A percentile compares a stretch with the other conserved stretches of the same genome.
Conservation (phyloP, 2,888 invertebrate genomes). For the Oscheius sp. region DNA sequence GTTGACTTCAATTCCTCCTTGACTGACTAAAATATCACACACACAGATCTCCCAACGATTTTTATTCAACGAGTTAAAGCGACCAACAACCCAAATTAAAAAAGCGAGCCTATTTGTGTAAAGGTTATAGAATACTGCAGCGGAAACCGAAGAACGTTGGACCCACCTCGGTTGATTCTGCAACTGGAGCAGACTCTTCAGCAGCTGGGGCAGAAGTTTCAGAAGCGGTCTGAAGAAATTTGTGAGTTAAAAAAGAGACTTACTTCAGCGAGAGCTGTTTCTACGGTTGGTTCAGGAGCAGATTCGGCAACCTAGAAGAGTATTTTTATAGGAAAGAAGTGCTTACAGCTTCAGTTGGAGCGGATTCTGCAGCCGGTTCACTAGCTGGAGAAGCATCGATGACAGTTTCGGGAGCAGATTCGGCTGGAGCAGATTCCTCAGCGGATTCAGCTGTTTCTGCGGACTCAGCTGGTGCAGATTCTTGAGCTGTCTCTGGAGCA, state of each 20-base stretch:
- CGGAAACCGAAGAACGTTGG: constrained; percentile 17
- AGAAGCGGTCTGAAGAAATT: not conserved
- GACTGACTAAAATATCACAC: not conserved
- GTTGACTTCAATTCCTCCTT: not conserved
- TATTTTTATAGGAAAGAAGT: not conserved
- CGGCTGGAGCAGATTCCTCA: not conserved
- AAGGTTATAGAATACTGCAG: constrained; percentile 6
- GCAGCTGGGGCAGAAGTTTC: constrained; percentile 3
- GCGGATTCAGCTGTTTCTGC: not conserved
- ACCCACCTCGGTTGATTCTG: constrained; percentile 14
- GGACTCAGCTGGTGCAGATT: not conserved
- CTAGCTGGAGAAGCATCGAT: not conserved
- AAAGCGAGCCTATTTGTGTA: no score
- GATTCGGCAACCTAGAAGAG: constrained; percentile 25
- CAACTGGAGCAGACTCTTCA: constrained; percentile 3
- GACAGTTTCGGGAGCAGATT: not conserved
- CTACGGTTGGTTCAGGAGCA: constrained; percentile 14
- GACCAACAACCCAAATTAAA: no score
- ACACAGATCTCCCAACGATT: no score
- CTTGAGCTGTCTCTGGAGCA: not conserved
- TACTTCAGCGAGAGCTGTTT: constrained; percentile 1
- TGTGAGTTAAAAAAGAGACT: not conserved
- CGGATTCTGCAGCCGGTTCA: not conserved
- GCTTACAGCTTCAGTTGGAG: constrained; percentile 7
- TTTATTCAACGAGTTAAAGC: no score